Evolutionary conservation across 1,140 invertebrate species (phyloP), one percentile per base, ranked within the genome.

Genomic region (Drosophila rufa): DNA sequence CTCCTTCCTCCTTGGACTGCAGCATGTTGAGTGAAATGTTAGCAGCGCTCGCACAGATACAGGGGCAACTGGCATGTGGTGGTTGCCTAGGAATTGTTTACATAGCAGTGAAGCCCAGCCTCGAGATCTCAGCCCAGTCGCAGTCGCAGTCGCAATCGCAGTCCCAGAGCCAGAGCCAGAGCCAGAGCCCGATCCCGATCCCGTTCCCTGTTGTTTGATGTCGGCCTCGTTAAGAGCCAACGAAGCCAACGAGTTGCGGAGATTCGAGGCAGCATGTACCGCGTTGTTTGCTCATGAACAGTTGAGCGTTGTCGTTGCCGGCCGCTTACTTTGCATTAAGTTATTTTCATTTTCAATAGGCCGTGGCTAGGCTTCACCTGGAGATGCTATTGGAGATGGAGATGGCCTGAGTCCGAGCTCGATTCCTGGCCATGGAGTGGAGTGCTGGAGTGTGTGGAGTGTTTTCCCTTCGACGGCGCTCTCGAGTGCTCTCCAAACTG

Each of bases 341-440:
- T 89, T 89, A 89, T 89, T 89, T 89, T 89, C 85, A 84, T 89
- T 89, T 89, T 89, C 84, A 89, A 89, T 89, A 89, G 84, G 84
- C 84, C 85, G 75, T 89, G 80, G 66, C 83, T 82, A 82, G 70
- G 74, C 67, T 53, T 48, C 30, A 66, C 36, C 19, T 36, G 42
- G 62, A 58, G 30, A 9, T 27, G 17, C 27, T 22, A 17, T 64
- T 1, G 48, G 25, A 50, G 30, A 9, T 12, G 36, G 36, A 51
- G 51, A 55, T 55, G 51, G n/a, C 56, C 36, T 40, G n/a, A 75
- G 14, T 57, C 53, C 22, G 45, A 50, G 19, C 19, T 25, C 42
- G 57, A 62, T 55, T 75, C 56, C 75, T 67, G 48, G 48, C 75
- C 38, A 61, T 84, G 77, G 66, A 81, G 82, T 85, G 79, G 36